Conservation (phyloP, 2,888 invertebrate genomes). For the Meghimatium bilineatum region DNA sequence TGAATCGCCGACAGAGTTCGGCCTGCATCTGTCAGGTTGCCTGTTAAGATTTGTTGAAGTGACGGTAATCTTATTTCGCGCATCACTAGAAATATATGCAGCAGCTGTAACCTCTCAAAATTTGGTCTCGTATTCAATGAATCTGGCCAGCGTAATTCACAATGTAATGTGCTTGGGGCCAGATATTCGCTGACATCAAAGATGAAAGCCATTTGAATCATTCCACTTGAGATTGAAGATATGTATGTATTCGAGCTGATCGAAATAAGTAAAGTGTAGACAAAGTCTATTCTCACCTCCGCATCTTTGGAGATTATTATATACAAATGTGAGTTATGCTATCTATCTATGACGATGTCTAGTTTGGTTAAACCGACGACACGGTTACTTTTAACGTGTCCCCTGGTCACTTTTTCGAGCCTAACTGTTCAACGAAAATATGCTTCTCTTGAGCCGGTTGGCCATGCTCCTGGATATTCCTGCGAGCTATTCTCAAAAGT, state of each 20-base stretch:
- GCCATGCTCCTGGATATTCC: too few species aligned
- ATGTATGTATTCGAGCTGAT: neutral
- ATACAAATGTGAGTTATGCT: too few species aligned
- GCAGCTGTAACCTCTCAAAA: conserved; percentile 11
- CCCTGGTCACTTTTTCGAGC: too few species aligned
- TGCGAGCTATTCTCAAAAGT: too few species aligned
- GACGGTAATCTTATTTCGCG: conserved; percentile 25
- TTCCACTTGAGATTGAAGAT: neutral
- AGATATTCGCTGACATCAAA: conserved; percentile 1
- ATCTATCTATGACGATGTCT: too few species aligned
- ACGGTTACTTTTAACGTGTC: too few species aligned
- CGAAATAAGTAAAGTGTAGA: neutral
- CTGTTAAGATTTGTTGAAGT: conserved; percentile 17
- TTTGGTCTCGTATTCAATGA: neutral
- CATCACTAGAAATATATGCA: conserved; percentile 18
- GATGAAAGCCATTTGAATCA: conserved; percentile 1
- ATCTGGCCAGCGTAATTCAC: neutral
- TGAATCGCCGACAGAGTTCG: neutral
- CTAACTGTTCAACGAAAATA: too few species aligned
- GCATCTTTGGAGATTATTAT: too few species aligned
- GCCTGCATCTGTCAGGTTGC: conserved; percentile 16
- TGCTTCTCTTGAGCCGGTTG: too few species aligned
- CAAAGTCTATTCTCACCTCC: too few species aligned
- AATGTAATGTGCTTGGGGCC: neutral
- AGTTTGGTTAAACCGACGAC: too few species aligned